phyloP scores from a whole-genome alignment of 2,797 vertebrate genomes.

The Artibeus lituratus region DNA sequence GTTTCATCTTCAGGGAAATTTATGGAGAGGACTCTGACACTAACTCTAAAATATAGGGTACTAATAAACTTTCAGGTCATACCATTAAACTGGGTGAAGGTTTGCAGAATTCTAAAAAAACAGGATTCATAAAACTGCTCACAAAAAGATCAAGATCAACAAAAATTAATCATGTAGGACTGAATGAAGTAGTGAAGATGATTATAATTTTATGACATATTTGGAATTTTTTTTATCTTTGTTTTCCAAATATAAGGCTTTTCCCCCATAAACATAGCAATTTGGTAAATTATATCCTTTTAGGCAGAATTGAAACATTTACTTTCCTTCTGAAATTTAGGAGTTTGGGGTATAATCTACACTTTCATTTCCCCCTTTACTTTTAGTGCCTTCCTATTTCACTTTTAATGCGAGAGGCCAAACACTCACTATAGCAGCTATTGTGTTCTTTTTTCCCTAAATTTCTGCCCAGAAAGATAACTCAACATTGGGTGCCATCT shows the following conservation, averaged over 20 bases:
- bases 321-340: background rate
- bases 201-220: background rate
- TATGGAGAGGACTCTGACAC: background rate
- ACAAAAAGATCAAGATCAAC: background rate
- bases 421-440: background rate
- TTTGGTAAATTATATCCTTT: background rate
- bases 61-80: background rate
- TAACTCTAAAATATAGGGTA: background rate
- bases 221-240: background rate
- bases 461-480: background rate
- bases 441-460: background rate
- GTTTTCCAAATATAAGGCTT: background rate
- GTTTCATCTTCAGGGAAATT: background rate
- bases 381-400: background rate
- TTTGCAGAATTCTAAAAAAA: background rate
- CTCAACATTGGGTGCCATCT: background rate
- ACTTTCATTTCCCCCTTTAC: background rate
- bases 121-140: background rate
- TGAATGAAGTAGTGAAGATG: background rate
- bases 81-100: background rate
- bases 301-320: background rate
- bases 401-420: background rate
- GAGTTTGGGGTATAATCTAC: background rate
- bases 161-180: background rate
- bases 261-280: background rate